Base-by-base conservation (phyloP, 2,888 invertebrate species). In the Phengaris arion region DNA sequence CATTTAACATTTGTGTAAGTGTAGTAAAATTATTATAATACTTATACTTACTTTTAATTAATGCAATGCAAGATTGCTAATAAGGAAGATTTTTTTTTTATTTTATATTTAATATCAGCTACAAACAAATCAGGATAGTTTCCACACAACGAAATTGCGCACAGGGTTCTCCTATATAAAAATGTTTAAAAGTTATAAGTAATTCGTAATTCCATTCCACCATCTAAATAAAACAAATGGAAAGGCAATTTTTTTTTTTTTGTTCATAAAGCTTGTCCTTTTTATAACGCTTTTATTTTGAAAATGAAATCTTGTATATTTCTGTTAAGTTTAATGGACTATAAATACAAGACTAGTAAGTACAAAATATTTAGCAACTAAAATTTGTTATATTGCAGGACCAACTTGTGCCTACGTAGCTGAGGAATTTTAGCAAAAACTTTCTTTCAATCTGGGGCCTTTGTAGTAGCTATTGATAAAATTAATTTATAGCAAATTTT, bases 1-100 rank as follows among this genome's bases (percentile, higher is more conserved):
- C 72, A 72, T 72, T 72, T 72, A 72, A 52, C 54, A 22, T 72
- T 52, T 54, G 52, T 72, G 48, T 52, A 8, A 72, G 72, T 72
- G 52, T 72, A 72, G 51, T 22, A 52, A 52, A 52, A 51, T 10
- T 52, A 52, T 70, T 22, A 22, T 10, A 51, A 52, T 54, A 54
- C 6, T 10, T 54, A 52, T 54, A 22, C 22, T 13, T 54, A 54
- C 7, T 48, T 46, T 46, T 69, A 48, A 46, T 48, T 51, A 70
- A 0, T 51, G 15, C 72, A 70, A 0, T 51, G 15, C 72, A 54
- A 54, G 3, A 35, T 64, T 64, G 22, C 22, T 35, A 35, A 35
- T 64, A 35, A 35, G 15, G 45, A 45, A 6, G 13, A 35, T 13
- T 35, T 12, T 12, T 12, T 12, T 10, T 10, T 13, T 45, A 64